Conservation (phyloP, 2,888 invertebrate genomes). For the Lithophane semibrunnea region DNA sequence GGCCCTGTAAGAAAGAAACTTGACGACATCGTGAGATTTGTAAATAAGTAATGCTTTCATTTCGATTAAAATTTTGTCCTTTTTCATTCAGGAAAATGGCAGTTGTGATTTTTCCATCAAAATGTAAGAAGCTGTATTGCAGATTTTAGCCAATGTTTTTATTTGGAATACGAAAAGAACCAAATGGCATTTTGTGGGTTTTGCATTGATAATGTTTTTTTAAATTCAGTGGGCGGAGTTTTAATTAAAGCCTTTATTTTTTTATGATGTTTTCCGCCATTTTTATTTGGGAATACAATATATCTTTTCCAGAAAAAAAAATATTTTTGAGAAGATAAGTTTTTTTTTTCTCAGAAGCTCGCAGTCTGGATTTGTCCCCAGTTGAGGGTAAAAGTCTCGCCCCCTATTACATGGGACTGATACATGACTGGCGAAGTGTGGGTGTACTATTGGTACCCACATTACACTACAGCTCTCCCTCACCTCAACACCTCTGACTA, state of each 20-base stretch:
- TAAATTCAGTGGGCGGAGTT: slow-evolving; percentile 11
- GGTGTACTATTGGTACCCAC: no score
- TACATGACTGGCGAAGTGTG: no score
- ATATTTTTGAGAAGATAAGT: no score
- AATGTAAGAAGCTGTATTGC: slow-evolving; percentile 21
- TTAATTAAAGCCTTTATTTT: slow-evolving; percentile 21
- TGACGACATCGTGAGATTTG: neutral
- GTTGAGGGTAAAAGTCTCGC: no score
- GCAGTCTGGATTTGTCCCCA: rapidly evolving
- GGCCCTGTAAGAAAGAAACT: neutral
- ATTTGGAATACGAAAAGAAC: neutral
- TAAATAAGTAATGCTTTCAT: slow-evolving; percentile 4
- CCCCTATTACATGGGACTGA: no score
- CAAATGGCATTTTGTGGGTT: slow-evolving; percentile 21
- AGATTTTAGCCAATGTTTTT: slow-evolving; percentile 2
- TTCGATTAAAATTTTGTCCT: slow-evolving; percentile 17
- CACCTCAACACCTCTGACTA: no score
- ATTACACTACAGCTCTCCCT: no score
- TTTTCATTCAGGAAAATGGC: slow-evolving; percentile 22
- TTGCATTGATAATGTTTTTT: slow-evolving; percentile 18
- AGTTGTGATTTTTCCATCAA: neutral
- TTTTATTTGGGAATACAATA: neutral
- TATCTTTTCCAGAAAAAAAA: no score
- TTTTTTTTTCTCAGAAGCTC: no score
- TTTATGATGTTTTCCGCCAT: neutral